Conservation (phyloP, 2,113 vertebrate species). For the Urocynchramus pylzowi region DNA sequence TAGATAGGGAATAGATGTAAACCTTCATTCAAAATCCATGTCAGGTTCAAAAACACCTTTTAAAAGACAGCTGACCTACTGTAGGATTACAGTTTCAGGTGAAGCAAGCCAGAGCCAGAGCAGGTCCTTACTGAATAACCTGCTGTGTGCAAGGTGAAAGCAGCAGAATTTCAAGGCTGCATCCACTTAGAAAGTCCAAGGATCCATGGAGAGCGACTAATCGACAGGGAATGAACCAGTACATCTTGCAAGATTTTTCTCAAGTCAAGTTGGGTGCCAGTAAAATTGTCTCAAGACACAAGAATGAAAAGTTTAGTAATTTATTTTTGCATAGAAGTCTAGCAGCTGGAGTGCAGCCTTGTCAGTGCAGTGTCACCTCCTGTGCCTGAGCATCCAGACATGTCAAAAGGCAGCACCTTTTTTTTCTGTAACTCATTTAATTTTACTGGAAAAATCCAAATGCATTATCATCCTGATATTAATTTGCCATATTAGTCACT, state of each 20-base stretch:
- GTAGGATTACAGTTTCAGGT: constrained; percentile 17
- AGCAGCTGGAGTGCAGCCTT: not conserved
- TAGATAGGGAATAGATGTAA: not conserved
- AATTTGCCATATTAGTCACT: not conserved
- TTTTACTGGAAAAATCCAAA: not conserved
- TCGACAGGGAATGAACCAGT: not conserved
- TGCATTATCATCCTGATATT: not conserved
- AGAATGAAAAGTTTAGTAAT: not conserved
- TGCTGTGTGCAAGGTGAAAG: constrained; percentile 46
- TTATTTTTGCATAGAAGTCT: not conserved
- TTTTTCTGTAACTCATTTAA: not conserved
- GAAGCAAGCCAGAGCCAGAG: constrained; percentile 14
- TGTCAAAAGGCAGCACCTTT: not conserved
- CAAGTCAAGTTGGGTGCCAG: not conserved
- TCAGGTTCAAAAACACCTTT: constrained; percentile 39
- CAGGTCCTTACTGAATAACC: constrained; percentile 40
- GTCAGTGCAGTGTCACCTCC: accelerated
- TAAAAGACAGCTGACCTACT: constrained; percentile 29
- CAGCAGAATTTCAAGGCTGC: constrained; percentile 20
- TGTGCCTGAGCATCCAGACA: not conserved
- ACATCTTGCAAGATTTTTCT: not conserved
- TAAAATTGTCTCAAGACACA: not conserved
- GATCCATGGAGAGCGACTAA: not conserved
- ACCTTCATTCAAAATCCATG: constrained; percentile 39
- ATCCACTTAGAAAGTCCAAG: not conserved